Evolutionary conservation across 2,797 vertebrate genomes (phyloP), one percentile per base, ranked within the genome.

Genomic region (Xerus rutilus): DNA sequence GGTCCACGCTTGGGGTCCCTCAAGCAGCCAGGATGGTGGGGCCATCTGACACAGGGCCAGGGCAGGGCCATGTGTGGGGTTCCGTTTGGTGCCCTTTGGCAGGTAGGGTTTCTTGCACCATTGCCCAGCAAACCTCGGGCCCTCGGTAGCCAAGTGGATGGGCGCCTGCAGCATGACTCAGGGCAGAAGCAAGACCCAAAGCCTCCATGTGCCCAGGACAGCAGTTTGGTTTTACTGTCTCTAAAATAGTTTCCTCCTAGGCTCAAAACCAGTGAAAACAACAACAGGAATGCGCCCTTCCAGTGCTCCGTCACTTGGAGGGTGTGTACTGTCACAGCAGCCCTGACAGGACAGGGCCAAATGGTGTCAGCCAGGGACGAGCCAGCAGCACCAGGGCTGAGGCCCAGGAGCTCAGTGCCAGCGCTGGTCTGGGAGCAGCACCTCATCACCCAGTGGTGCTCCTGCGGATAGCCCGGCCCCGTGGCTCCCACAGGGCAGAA

Each of bases 11-110:
- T 54, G 32, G 0, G 2, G 52, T 2, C 62, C 23, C 49, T 21
- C 4, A 35, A 28, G 28, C 0, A 0, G 32, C 30, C 11, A 11
- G 5, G 21, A 1, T 1, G 4, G 45, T 14, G 69, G 69, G 14
- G 49, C 54, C 64, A 5, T 65, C 11, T 1, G 30, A 14, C 3
- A 28, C 7, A 23, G 23, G 4, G 28, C 28, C 69, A 18, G 21
- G 7, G 45, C 5, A 0, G 35, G 65, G 2, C 28, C 0, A 1
- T 0, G 0, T 28, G 54, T 28, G 7, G 20, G 10, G 1, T 30
- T 35, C 57, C 8, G 0, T 7, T 2, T 8, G n/a, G 14, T 49
- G 49, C 21, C 67, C 2, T 28, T 15, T 8, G 5, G 69, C 5
- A 6, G 4, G 1, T 30, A n/a, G 28, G 8, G 47, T 30, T 32